Conservation (phyloP, 2,113 vertebrate species). For the Sceloporus undulatus region DNA sequence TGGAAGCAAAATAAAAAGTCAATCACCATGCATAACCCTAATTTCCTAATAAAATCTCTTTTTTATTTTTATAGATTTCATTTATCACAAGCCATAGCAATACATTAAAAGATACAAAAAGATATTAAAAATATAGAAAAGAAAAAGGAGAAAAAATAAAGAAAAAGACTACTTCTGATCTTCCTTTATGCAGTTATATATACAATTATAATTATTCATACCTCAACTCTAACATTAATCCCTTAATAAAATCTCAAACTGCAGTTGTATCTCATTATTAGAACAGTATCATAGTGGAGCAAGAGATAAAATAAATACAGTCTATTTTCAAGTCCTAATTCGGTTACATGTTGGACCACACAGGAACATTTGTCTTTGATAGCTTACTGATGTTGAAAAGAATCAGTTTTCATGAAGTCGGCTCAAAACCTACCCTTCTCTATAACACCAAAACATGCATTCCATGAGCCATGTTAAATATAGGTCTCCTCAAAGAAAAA, state of each 20-base stretch:
- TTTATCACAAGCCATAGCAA: too few species aligned
- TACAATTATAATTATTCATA: too few species aligned
- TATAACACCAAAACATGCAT: background rate
- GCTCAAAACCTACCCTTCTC: background rate
- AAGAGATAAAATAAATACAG: constrained; percentile 1
- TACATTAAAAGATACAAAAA: too few species aligned
- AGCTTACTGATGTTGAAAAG: constrained; percentile 40
- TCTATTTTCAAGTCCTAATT: background rate
- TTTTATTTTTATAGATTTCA: too few species aligned
- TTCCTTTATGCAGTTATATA: too few species aligned
- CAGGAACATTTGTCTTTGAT: constrained; percentile 39
- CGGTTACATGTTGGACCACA: constrained; percentile 49
- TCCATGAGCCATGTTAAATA: constrained; percentile 1
- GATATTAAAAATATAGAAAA: too few species aligned
- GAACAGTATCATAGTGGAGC: constrained; percentile 19
- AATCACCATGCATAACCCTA: background rate
- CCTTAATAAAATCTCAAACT: background rate
- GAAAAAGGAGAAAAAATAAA: too few species aligned
- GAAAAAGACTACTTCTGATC: too few species aligned
- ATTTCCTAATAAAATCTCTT: background rate
- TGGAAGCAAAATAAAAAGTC: background rate
- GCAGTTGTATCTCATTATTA: constrained; percentile 1
- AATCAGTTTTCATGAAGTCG: constrained; percentile 29
- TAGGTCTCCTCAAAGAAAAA: background rate
- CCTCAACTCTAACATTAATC: background rate